Evolutionary conservation across 2,797 vertebrate species (phyloP).

Genomic region (Chelon labrosus): DNA sequence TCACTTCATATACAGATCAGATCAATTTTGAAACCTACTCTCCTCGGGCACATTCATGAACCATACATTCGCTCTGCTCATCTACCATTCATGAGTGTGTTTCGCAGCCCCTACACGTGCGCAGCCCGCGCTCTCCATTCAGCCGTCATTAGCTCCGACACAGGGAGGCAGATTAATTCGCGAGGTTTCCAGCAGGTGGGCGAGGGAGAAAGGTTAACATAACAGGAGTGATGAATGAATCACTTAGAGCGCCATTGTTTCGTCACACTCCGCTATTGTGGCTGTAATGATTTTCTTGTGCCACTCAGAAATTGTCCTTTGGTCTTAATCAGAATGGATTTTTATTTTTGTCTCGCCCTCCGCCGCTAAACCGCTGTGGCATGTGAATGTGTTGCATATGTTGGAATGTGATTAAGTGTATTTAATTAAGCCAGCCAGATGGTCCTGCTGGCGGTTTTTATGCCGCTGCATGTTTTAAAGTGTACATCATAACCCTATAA

Average conservation of each 20-base stretch:
- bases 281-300: conserved; percentile 32
- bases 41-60: background rate
- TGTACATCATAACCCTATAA: conserved; percentile 47
- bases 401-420: conserved; percentile 57
- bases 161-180: conserved; percentile 61
- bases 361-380: conserved; percentile 17
- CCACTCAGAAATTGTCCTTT: conserved; percentile 59
- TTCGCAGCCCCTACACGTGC: conserved; percentile 13
- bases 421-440: conserved; percentile 72
- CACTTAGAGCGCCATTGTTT: conserved; percentile 44
- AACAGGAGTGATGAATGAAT: conserved; percentile 64
- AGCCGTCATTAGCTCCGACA: conserved; percentile 52
- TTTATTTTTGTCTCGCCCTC: conserved; percentile 32
- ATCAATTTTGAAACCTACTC: background rate
- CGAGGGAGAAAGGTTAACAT: conserved; percentile 67
- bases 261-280: background rate
- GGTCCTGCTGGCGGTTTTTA: conserved; percentile 53
- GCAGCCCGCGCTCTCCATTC: conserved; percentile 47
- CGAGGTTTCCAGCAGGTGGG: conserved; percentile 59
- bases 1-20: no score
- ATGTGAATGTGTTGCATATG: conserved; percentile 55
- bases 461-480: conserved; percentile 52
- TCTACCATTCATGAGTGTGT: conserved; percentile 10
- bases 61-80: background rate
- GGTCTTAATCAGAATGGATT: conserved; percentile 59